Evolutionary conservation across 1,140 invertebrate genomes (phyloP), one percentile per base, ranked within the genome.

Genomic region (Tribolium madens): DNA sequence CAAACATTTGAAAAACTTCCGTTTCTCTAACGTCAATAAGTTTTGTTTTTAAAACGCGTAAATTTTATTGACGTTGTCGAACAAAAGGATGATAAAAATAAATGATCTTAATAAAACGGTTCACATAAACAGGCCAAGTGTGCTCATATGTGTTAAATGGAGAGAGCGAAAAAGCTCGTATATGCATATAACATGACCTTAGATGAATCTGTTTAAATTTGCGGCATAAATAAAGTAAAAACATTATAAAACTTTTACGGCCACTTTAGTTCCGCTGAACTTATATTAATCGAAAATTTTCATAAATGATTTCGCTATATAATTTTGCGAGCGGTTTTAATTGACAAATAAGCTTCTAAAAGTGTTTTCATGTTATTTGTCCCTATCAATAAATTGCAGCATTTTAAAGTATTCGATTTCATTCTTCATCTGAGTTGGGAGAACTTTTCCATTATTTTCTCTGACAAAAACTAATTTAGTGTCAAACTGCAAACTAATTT

Each of bases 401-500:
- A 60, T n/a, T 60, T 60, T 21, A 1, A 26, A 13, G 53, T 31
- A 60, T 60, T 60, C 18, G 21, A 26, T 26, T 15, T 60, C 18
- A 26, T 21, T 15, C 50, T 15, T 17, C 13, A 9, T 52, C 6
- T 52, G 50, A 52, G 17, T 9, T 60, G 18, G 15, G 7, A 3
- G 12, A 26, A 60, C 18, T 60, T 60, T 47, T 60, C 17, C 15
- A 10, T 21, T 60, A 13, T 10, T 60, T 60, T 17, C 1, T 13
- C 9, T 52, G 10, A 26, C 9, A 26, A 18, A 10, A 60, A 60
- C 17, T 26, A 60, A 60, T 60, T 60, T 60, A 2, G 50, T 26
- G 53, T 60, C 17, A 26, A 57, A 57, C 15, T 21, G 52, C 3
- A 21, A 21, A 57, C 15, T 21, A 57, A 57, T 57, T 57, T 57